A percentile compares a stretch with the other conserved stretches of the same genome.
Evolutionary conservation across 1,140 invertebrate genomes (phyloP).

Genomic region (Anoplolepis gracilipes): DNA sequence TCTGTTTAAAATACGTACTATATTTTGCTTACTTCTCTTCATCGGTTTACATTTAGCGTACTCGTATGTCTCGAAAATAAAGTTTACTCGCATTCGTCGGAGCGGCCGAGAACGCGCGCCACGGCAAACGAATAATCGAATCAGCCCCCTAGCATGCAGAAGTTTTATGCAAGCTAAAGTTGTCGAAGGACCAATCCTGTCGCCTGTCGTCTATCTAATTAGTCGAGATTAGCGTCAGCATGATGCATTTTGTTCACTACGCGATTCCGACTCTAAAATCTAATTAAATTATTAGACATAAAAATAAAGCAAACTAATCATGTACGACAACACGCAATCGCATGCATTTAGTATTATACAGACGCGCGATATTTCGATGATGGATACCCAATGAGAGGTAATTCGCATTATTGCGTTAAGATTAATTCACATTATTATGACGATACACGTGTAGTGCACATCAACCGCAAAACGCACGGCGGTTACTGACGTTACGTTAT

Average conservation of each 20-base stretch:
- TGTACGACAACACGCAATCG: too few species aligned
- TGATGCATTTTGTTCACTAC: constrained; percentile 7
- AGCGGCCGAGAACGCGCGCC: neutral
- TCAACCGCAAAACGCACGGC: constrained; percentile 37
- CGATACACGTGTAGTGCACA: neutral
- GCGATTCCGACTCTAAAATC: neutral
- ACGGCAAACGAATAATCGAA: constrained; percentile 61
- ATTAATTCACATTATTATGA: constrained; percentile 44
- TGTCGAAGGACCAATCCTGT: constrained; percentile 40
- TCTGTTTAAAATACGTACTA: too few species aligned
- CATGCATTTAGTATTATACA: too few species aligned
- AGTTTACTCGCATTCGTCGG: constrained; percentile 30
- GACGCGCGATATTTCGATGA: constrained; percentile 2
- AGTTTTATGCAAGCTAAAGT: constrained; percentile 60
- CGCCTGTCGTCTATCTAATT: constrained; percentile 59
- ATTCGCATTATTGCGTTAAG: constrained; percentile 19
- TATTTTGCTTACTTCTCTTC: too few species aligned
- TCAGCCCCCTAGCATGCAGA: constrained; percentile 20
- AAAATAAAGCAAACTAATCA: constrained; percentile 29
- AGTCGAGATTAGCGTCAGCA: constrained; percentile 29
- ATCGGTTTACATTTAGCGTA: neutral
- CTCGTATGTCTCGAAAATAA: constrained; percentile 30
- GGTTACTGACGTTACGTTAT: neutral
- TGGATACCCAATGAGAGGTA: neutral
- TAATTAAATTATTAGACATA: constrained; percentile 62